phyloP scores from a whole-genome alignment of 2,797 vertebrate genomes.

The Esox lucius region DNA sequence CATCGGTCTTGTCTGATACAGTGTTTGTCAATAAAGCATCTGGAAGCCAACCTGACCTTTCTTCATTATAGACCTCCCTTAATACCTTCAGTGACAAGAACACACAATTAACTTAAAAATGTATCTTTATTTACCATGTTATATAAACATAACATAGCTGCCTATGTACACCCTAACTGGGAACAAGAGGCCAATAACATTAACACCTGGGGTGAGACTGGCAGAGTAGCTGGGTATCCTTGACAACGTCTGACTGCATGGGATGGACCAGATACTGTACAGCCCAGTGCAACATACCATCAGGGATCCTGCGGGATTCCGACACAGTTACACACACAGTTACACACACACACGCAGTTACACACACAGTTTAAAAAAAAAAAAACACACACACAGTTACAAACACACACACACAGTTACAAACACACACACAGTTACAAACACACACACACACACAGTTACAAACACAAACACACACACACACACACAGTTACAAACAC shows the following conservation, averaged over 20 bases:
- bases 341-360: not conserved
- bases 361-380: no score
- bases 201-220: not conserved
- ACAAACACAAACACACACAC: no score
- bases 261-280: constrained; percentile 53
- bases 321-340: not conserved
- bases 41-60: no score
- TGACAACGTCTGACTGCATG: not conserved
- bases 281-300: constrained; percentile 55
- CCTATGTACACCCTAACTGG: not conserved
- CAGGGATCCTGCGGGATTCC: constrained; percentile 5
- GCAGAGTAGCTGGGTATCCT: not conserved
- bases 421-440: not conserved
- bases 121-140: not conserved
- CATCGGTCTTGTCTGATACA: no score
- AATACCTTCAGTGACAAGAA: no score
- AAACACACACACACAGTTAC: not conserved
- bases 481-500: not conserved
- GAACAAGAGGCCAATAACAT: not conserved
- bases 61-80: no score
- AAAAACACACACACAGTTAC: not conserved
- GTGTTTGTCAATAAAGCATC: no score
- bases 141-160: not conserved
- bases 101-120: not conserved
- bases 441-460: not conserved